Conservation (phyloP, 1,140 invertebrate species). For the Drosophila littoralis region DNA sequence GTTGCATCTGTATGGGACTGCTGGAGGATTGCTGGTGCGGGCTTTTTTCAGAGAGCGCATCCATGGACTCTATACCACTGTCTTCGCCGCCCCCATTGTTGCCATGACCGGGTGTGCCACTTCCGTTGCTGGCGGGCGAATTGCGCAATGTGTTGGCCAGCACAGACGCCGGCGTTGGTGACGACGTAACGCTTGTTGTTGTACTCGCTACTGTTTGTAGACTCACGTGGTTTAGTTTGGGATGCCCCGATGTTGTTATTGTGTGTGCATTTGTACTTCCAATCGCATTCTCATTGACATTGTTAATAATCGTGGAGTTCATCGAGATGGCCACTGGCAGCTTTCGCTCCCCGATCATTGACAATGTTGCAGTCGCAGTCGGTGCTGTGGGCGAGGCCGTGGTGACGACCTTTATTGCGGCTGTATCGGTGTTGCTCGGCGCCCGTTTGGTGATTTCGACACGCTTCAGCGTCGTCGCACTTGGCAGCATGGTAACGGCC, state of each 20-base stretch:
- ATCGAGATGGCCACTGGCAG: slow-evolving; percentile 30
- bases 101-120: slow-evolving; percentile 73
- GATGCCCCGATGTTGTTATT: slow-evolving; percentile 12
- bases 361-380: slow-evolving; percentile 39
- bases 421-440: slow-evolving; percentile 23
- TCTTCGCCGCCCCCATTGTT: slow-evolving; percentile 90
- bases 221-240: slow-evolving; percentile 19
- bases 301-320: slow-evolving; percentile 25
- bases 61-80: slow-evolving; percentile 96
- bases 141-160: slow-evolving; percentile 78
- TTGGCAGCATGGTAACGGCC: slow-evolving; percentile 80
- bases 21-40: slow-evolving; percentile 91
- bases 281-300: slow-evolving; percentile 30
- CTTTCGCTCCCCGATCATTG: slow-evolving; percentile 34
- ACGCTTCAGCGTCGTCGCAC: slow-evolving; percentile 78
- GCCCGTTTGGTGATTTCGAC: slow-evolving; percentile 71
- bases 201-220: not conserved
- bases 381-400: slow-evolving; percentile 29
- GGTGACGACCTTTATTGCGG: slow-evolving; percentile 45
- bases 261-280: slow-evolving; percentile 2
- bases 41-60: slow-evolving; percentile 95
- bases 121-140: slow-evolving; percentile 85
- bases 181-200: slow-evolving; percentile 12
- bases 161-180: slow-evolving; percentile 53
- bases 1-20: slow-evolving; percentile 69